Conservation (phyloP, 2,888 invertebrate genomes). For the Mongoloraphidia duomilia region DNA sequence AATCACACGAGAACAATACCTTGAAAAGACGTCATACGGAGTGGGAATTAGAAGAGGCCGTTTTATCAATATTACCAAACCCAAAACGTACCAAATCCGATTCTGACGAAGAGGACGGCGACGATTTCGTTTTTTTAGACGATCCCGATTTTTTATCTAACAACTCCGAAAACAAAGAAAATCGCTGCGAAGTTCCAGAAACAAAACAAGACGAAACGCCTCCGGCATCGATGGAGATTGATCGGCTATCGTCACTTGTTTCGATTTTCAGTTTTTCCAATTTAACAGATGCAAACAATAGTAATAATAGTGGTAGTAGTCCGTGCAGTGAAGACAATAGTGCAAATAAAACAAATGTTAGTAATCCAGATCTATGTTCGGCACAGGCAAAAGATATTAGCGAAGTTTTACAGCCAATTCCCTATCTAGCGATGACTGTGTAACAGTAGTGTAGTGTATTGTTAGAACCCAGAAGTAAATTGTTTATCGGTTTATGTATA, state of each 20-base stretch:
- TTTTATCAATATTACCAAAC: constrained; percentile 33
- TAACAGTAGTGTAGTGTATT: constrained; percentile 20
- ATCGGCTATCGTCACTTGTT: constrained; percentile 41
- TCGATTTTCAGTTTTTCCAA: constrained; percentile 38
- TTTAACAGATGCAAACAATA: constrained; percentile 4
- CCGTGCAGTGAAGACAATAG: constrained; percentile 11
- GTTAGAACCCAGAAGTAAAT: no score
- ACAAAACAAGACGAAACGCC: constrained; percentile 5
- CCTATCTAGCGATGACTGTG: constrained; percentile 39
- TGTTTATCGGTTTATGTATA: no score
- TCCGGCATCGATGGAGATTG: constrained; percentile 37
- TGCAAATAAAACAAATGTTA: constrained; percentile 18
- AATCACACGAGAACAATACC: constrained; percentile 12
- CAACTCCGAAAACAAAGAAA: constrained; percentile 17
- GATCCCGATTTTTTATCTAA: constrained; percentile 29
- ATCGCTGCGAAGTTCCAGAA: constrained; percentile 4
- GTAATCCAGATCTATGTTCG: constrained; percentile 38
- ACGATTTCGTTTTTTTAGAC: constrained; percentile 31
- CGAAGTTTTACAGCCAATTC: constrained; percentile 32
- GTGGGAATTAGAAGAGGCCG: constrained; percentile 40
- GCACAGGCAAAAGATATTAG: constrained; percentile 35
- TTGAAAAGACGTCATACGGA: constrained; percentile 35
- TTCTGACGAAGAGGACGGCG: constrained; percentile 19
- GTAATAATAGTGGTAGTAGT: not conserved
- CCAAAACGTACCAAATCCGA: constrained; percentile 28